Evolutionary conservation across 2,888 invertebrate species (phyloP), one percentile per base, ranked within the genome.

Genomic region (Argyra leucocephala): DNA sequence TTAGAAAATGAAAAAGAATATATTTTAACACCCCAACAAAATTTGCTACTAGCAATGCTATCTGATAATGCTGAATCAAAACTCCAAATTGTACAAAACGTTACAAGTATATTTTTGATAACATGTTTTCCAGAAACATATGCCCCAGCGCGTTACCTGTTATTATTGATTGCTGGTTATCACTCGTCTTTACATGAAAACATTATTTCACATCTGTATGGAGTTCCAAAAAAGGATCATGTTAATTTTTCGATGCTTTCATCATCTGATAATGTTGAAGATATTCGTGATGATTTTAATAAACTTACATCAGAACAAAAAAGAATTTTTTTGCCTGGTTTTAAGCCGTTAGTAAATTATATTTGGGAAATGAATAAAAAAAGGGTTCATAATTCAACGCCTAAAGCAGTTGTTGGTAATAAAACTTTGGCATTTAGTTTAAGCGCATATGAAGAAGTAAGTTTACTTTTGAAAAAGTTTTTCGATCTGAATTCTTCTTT

Each of bases 141-240:
- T 76, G 86, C 91, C 0, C 89, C 91, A 0, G 90, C 94, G 0
- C 84, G 92, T 73, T 93, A 90, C 76, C 81, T 94, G 12, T 79
- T 96, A 64, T 81, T 96, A 22, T 77, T 93, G 65, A 92, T 93
- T 37, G 89, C 89, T 70, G 93, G 93, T 61, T 94, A 95, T 75
- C 84, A 83, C 91, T 91, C 77, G 66, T 78, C 78, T 0, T 67
- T 80, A 26, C 73, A 75, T 3, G 80, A 80, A 68, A 74, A 75
- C 62, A 75, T 80, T 9, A 79, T 75, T 15, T 73, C 76, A 0
- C 76, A 74, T 64, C 71, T 94, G 9, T 91, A 92, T 74, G 89
- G 89, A 0, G 85, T 86, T 10, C 83, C 85, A 0, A 83, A 87
- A 10, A 83, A 82, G 71, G 80, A 78, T 69, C 82, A 83, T 62